Evolutionary conservation across 2,797 vertebrate species (phyloP).

Genomic region (Clarias fuscus): DNA sequence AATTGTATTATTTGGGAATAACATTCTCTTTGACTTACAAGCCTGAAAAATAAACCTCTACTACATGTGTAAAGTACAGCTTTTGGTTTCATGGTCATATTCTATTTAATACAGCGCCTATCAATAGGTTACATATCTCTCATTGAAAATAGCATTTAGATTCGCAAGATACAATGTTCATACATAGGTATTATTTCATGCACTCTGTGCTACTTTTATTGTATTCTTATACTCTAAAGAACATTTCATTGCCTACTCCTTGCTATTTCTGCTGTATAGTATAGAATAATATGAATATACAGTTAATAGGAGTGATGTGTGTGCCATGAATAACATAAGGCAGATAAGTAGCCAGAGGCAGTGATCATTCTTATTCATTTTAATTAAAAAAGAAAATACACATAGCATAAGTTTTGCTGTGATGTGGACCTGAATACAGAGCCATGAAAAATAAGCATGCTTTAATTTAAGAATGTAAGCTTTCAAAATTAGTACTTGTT

Average conservation of each 20-base stretch:
- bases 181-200: background rate
- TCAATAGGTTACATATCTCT: background rate
- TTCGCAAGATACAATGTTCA: background rate
- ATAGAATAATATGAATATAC: constrained; percentile 7
- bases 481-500: background rate
- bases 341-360: background rate
- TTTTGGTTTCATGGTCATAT: too few species aligned
- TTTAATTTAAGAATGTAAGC: background rate
- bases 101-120: background rate
- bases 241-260: background rate
- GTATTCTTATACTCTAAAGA: constrained; percentile 29
- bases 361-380: background rate
- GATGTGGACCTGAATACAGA: background rate
- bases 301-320: background rate
- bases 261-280: constrained; percentile 24
- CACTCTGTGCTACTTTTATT: constrained; percentile 1
- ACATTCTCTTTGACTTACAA: background rate
- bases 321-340: too few species aligned
- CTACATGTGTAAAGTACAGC: background rate
- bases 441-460: background rate
- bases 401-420: background rate
- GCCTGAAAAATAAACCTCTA: background rate
- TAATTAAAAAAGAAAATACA: background rate
- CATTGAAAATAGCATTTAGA: background rate
- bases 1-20: background rate